Conservation (phyloP, 2,888 invertebrate species). For the Hydropsyche betteni region DNA sequence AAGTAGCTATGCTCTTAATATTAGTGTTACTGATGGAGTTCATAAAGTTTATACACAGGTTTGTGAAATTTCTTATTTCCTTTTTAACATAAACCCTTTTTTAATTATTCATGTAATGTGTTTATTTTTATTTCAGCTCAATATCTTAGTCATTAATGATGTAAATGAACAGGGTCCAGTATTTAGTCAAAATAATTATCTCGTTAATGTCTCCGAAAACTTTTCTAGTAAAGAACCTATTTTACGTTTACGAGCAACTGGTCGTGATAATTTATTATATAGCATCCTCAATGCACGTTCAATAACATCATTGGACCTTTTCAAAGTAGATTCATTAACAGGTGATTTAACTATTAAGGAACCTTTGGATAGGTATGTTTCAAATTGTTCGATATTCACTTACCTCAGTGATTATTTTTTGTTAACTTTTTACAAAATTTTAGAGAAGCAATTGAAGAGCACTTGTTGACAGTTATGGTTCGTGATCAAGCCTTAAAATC, state of each 20-base stretch:
- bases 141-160: conserved; percentile 81
- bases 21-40: conserved; percentile 83
- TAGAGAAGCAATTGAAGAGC: conserved; percentile 80
- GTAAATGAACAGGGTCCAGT: conserved; percentile 88
- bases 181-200: conserved; percentile 77
- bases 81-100: too few relatives aligned
- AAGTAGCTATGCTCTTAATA: conserved; percentile 79
- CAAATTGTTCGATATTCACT: conserved; percentile 6
- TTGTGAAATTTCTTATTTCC: conserved; percentile 26
- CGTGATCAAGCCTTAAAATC: conserved; percentile 90
- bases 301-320: conserved; percentile 76
- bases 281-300: conserved; percentile 82
- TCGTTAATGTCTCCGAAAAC: conserved; percentile 82
- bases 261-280: conserved; percentile 80
- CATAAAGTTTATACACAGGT: conserved; percentile 73
- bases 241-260: conserved; percentile 73
- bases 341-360: conserved; percentile 78
- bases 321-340: conserved; percentile 83
- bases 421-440: conserved; percentile 36
- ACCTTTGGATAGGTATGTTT: conserved; percentile 73
- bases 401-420: not conserved
- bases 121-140: conserved; percentile 62
- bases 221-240: conserved; percentile 73
- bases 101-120: not conserved
- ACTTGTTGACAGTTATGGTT: conserved; percentile 88